These are phyloP conservation scores for Aphyosemion australe DNA, from an alignment of 2,113 vertebrate genomes.

Conservation along the genomic window DNA sequence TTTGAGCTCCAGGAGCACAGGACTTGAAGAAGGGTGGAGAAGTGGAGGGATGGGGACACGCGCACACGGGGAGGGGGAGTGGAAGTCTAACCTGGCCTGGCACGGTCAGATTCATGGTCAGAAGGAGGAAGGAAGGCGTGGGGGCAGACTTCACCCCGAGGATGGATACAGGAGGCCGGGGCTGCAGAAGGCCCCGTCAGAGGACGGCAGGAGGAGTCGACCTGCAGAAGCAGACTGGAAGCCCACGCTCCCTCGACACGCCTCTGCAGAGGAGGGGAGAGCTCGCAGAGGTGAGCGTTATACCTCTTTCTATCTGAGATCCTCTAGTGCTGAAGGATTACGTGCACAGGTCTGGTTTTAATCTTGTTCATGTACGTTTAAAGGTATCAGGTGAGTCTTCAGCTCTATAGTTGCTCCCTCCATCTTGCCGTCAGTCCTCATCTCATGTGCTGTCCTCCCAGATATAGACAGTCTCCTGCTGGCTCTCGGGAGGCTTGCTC, in stretches of 20 bases:
- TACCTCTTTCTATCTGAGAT: background rate
- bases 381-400: background rate
- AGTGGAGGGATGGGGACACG: conserved; percentile 59
- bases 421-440: conserved; percentile 38
- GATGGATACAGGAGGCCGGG: conserved; percentile 71
- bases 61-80: conserved; percentile 64
- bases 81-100: conserved; percentile 70
- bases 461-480: conserved; percentile 68
- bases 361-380: background rate
- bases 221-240: conserved; percentile 79
- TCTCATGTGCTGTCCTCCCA: conserved; percentile 56
- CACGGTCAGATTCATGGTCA: conserved; percentile 69
- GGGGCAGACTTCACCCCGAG: conserved; percentile 69
- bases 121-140: conserved; percentile 62
- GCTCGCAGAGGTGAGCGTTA: conserved; percentile 71
- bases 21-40: conserved; percentile 61
- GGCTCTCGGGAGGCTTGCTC: conserved; percentile 76
- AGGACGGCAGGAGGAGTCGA: conserved; percentile 76
- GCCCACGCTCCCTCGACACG: conserved; percentile 79
- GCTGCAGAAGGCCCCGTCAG: conserved; percentile 80
- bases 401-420: conserved; percentile 3
- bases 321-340: background rate
- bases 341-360: background rate
- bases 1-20: conserved; percentile 41
- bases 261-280: conserved; percentile 84